phyloP scores from a whole-genome alignment of 2,113 vertebrate genomes.

The Chauna torquata region DNA sequence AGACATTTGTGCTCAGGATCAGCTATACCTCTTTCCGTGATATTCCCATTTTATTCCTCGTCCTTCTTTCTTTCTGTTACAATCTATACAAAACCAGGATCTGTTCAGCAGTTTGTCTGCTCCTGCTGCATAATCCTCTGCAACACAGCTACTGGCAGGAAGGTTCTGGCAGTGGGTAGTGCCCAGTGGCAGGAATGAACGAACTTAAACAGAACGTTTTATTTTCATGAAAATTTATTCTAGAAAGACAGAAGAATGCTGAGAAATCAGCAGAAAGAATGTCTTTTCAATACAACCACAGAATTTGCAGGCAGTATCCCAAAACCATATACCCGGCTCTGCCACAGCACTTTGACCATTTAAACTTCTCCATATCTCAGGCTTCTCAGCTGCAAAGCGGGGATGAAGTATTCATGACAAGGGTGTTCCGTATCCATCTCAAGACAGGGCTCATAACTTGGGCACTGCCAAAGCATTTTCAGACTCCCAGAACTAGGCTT shows the following conservation, averaged over 20 bases:
- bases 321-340: background rate
- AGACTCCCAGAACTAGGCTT: background rate
- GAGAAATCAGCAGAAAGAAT: background rate
- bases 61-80: conserved; percentile 10
- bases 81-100: conserved; percentile 6
- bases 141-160: background rate
- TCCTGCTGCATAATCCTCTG: conserved; percentile 45
- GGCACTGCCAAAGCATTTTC: background rate
- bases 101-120: conserved; percentile 17
- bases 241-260: conserved; percentile 7
- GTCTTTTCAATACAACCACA: background rate
- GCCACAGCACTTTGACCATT: background rate
- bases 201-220: conserved; percentile 32
- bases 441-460: background rate
- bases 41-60: background rate
- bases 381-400: background rate
- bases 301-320: background rate
- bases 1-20: background rate
- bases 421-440: background rate
- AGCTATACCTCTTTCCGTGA: background rate
- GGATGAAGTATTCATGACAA: background rate
- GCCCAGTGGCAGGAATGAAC: conserved; percentile 22
- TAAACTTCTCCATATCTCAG: background rate
- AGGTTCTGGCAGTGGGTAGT: background rate
- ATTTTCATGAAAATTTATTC: conserved; percentile 9